Evolutionary conservation across 2,888 invertebrate species (phyloP).

Genomic region (Cataglyphis albicans): DNA sequence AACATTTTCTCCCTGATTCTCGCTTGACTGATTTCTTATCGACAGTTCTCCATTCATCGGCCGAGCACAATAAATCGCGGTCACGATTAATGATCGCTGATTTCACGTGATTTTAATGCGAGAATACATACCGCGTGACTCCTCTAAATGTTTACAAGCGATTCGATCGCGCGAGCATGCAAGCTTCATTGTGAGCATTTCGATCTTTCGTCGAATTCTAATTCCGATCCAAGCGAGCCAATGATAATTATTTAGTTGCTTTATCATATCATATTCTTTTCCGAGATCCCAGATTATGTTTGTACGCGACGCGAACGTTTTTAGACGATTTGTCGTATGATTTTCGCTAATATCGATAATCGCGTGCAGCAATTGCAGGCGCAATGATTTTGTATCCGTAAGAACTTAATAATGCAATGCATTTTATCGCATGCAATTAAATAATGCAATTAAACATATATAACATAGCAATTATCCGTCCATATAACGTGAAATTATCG

Average conservation of each 20-base stretch:
- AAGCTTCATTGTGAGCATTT: background rate
- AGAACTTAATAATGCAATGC: background rate
- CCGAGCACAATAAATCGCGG: constrained; percentile 53
- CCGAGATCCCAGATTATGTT: background rate
- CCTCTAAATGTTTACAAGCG: constrained; percentile 10
- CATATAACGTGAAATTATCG: background rate
- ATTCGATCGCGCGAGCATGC: background rate
- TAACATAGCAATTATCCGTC: background rate
- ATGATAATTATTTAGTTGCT: background rate
- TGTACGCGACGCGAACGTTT: background rate
- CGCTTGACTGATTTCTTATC: constrained; percentile 45
- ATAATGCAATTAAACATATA: background rate
- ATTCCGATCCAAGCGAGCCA: background rate
- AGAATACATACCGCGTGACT: background rate
- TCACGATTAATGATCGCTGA: constrained; percentile 7
- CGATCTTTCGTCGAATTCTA: background rate
- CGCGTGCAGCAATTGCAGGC: constrained; percentile 6
- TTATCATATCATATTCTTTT: background rate
- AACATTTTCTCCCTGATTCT: background rate
- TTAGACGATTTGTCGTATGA: constrained; percentile 11
- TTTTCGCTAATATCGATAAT: constrained; percentile 31
- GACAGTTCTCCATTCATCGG: constrained; percentile 34
- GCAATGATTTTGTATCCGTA: constrained; percentile 21
- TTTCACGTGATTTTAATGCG: constrained; percentile 5
- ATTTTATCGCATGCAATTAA: constrained; percentile 27